These are phyloP conservation scores for Elgaria multicarinata DNA, from an alignment of 2,113 vertebrate genomes.

Conservation along the genomic window DNA sequence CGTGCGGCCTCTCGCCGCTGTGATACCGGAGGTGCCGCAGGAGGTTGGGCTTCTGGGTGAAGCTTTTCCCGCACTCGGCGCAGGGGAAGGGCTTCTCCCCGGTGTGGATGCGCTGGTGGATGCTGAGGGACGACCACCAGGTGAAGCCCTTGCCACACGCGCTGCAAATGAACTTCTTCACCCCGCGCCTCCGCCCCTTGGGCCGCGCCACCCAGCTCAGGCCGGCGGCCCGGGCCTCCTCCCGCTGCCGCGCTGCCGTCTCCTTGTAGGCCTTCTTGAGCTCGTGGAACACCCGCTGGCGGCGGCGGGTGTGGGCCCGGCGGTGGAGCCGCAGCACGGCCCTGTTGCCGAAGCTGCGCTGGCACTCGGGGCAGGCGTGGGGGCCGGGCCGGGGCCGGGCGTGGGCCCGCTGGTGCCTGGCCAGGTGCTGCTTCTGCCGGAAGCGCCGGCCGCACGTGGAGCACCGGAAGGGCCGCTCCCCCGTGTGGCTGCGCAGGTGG, in stretches of 20 bases:
- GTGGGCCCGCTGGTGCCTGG: slow-evolving; percentile 42
- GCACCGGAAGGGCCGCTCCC: slow-evolving; percentile 48
- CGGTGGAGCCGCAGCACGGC: slow-evolving; percentile 31
- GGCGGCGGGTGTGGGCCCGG: not conserved
- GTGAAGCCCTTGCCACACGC: slow-evolving; percentile 51
- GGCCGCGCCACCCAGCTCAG: not conserved
- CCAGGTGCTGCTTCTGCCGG: slow-evolving; percentile 43
- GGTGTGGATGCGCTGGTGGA: slow-evolving; percentile 46
- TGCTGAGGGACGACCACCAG: slow-evolving; percentile 39
- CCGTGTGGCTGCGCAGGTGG: slow-evolving; percentile 45
- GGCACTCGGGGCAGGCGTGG: slow-evolving; percentile 33
- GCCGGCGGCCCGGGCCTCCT: not conserved
- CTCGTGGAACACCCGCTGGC: not conserved
- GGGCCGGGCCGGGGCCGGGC: slow-evolving; percentile 26
- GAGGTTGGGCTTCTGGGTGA: slow-evolving; percentile 45
- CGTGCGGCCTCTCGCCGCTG: slow-evolving; percentile 36
- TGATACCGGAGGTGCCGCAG: slow-evolving; percentile 42
- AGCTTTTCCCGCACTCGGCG: slow-evolving; percentile 50
- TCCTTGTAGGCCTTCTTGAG: not conserved
- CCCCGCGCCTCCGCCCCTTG: slow-evolving; percentile 7
- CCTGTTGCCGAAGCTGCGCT: slow-evolving; percentile 16
- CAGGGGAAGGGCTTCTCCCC: slow-evolving; percentile 42
- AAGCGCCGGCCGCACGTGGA: slow-evolving; percentile 37
- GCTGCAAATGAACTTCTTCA: slow-evolving; percentile 40
- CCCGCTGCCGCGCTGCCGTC: slow-evolving; percentile 50